Conservation (phyloP, 2,888 invertebrate genomes). For the Carterocephalus palaemon region DNA sequence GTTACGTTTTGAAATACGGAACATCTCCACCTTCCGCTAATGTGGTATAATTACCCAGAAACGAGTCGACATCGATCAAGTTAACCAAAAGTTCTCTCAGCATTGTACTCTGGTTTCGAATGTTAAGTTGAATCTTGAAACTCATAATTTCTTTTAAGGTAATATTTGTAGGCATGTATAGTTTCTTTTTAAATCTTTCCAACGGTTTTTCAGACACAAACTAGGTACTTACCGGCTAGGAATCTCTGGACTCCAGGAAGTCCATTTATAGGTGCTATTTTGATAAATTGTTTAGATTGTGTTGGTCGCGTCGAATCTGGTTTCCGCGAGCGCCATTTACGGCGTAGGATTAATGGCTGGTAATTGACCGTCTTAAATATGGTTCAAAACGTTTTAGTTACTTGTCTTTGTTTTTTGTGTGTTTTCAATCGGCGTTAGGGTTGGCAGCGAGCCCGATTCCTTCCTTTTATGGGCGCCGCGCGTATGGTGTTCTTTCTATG, state of each 20-base stretch:
- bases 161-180: too few relatives aligned
- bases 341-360: constrained; percentile 66
- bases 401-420: constrained; percentile 38
- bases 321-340: constrained; percentile 67
- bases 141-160: too few relatives aligned
- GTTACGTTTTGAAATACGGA: constrained; percentile 60
- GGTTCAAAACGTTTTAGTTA: constrained; percentile 38
- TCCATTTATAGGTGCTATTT: constrained; percentile 70
- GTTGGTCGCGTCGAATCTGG: constrained; percentile 63
- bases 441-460: constrained; percentile 26
- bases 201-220: neutral
- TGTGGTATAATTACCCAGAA: constrained; percentile 45
- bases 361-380: constrained; percentile 48
- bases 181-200: neutral
- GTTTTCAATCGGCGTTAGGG: constrained; percentile 31
- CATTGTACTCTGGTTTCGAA: too few relatives aligned
- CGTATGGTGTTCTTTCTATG: constrained; percentile 23
- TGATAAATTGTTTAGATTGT: constrained; percentile 70
- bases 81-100: constrained; percentile 5
- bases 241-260: constrained; percentile 53
- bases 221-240: constrained; percentile 9
- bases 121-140: too few relatives aligned
- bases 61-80: constrained; percentile 30
- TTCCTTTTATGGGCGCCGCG: constrained; percentile 27
- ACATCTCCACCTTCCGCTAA: constrained; percentile 43